phyloP scores from a whole-genome alignment of 2,888 invertebrate genomes.

The Dryadula phaetusa region DNA sequence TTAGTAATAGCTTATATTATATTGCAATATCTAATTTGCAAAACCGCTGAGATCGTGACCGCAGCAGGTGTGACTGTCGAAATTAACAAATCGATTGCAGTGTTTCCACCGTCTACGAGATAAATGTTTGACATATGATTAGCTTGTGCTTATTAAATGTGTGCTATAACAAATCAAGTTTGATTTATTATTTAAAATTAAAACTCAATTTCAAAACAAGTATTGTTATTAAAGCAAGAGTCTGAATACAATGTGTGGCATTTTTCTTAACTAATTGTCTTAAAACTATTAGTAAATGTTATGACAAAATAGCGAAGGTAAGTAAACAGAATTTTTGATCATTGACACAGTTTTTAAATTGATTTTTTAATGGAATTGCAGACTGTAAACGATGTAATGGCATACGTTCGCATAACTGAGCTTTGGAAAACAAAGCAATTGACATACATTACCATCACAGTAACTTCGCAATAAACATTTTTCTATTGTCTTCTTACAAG shows the following conservation, averaged over 20 bases:
- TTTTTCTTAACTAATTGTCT: neutral
- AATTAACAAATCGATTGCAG: conserved; percentile 35
- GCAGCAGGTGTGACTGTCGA: conserved; percentile 40
- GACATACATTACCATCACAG: conserved; percentile 24
- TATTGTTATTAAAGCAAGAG: neutral
- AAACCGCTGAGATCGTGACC: conserved; percentile 40
- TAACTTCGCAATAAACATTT: conserved; percentile 27
- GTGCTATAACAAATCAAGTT: neutral
- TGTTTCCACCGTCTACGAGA: conserved; percentile 23
- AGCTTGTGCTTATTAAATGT: conserved; percentile 11
- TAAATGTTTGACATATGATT: conserved; percentile 18
- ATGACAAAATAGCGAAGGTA: neutral
- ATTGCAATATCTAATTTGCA: conserved; percentile 36
- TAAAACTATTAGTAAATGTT: neutral
- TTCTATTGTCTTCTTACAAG: conserved; percentile 43
- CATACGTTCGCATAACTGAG: neutral
- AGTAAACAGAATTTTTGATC: neutral
- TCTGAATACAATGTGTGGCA: neutral
- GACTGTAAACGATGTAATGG: conserved; percentile 10
- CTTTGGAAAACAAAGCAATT: conserved; percentile 16
- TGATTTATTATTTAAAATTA: neutral
- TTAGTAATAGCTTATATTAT: conserved; percentile 6
- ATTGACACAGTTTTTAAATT: conserved; percentile 14
- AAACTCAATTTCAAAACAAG: neutral
- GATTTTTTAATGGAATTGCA: neutral